Evolutionary conservation across 2,888 invertebrate species (phyloP), one percentile per base, ranked within the genome.

Genomic region (Cenopis cana): DNA sequence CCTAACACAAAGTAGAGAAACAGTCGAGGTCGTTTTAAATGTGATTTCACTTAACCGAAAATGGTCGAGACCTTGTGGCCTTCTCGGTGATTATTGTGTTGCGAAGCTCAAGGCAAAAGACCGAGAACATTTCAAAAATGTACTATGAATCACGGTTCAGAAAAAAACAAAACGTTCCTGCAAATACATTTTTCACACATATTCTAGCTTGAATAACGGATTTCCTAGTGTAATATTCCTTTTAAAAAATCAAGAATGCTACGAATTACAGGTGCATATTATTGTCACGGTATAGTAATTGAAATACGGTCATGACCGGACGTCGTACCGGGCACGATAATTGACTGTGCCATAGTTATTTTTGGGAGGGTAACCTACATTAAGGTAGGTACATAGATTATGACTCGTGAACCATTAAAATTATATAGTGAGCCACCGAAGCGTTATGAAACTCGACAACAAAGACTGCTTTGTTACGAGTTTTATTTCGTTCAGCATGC

Each of bases 291-390:
- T 24, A 60, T 49, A 50, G 52, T 61, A 50, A 71, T 56, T 67
- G 61, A 55, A 71, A 56, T 29, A 71, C 56, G 56, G 33, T 59
- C 41, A 60, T 54, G 49, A 61, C 50, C 67, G 61, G 71, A 61
- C 66, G 67, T 67, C 61, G 66, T 71, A 56, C 61, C 50, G 55
- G 49, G 36, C 60, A 38, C 66, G 67, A 60, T 67, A 71, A 67
- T 77, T 79, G 82, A 85, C 83, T 83, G 83, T 83, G 82, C 77
- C 80, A 81, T 76, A 80, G 86, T 82, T 88, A 88, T 88, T 88
- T 88, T 79, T 20, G 73, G 86, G 84, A 76, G 73, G 74, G 76
- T 81, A 85, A 83, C 86, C 85, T 81, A 85, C 79, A 78, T 83
- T 74, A 72, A 66, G 52, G 52, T 36, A 62, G 66, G 70, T 66